Base-by-base conservation (phyloP, 2,797 vertebrate species). In the Ctenopoma kingsleyae region DNA sequence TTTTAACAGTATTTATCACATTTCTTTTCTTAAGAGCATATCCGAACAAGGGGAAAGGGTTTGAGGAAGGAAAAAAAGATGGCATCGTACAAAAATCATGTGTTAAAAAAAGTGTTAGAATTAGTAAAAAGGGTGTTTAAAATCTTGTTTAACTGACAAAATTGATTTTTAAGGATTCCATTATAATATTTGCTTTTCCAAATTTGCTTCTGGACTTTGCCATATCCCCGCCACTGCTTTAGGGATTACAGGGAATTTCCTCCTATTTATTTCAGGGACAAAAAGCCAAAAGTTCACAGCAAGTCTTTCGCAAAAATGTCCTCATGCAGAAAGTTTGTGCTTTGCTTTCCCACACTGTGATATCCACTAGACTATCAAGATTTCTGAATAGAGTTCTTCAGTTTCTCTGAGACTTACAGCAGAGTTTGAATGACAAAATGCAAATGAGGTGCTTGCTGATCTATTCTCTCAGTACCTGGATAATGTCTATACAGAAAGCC, bases 351-450 rank as follows among this genome's bases (percentile, higher is more conserved):
- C 82, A 87, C 96, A 96, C 96, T 96, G 95, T 95, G 92, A 95
- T 95, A 94, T 95, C 94, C 95, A 96, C 95, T 94, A 93, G 93
- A 94, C 95, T 94, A 96, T 96, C 97, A 96, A 92, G 92, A 95
- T 95, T 94, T 95, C 94, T 97, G 95, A 98, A 97, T 95, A 92
- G 95, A 92, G 92, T 95, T 94, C 96, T 97, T 95, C 96, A 95
- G 93, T 94, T 93, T 90, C 84, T 80, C 68, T 35, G 78, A 95
- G 94, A 96, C 96, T 95, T 94, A 95, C 96, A 96, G 95, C 94
- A 94, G 94, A 94, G 69, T 87, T 91, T 96, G 95, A 97, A 97
- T 96, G 92, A 94, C 77, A 76, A 94, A 96, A 97, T 96, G 96
- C 95, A 96, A 98, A 98, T 97, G 93, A 94, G 94, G 89, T 86